Evolutionary conservation across 2,888 invertebrate species (phyloP), one percentile per base, ranked within the genome.

Genomic region (Zelleria hepariella): DNA sequence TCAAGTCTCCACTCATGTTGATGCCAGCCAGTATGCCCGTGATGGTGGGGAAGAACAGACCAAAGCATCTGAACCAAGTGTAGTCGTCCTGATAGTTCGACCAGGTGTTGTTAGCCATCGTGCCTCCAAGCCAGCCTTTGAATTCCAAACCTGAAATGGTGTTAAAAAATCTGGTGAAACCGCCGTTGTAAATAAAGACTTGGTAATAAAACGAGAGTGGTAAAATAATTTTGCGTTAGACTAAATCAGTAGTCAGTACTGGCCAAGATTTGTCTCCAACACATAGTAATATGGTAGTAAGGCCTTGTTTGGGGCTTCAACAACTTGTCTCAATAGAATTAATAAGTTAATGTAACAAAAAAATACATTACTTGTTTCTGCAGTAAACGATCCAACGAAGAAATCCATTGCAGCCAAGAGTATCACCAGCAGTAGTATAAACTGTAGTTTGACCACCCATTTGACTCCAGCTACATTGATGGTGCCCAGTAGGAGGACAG

Each of bases 401-500:
- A 99, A 98, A 84, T 98, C 98, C 66, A 97, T 86, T 10, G 96
- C 97, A 61, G 98, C 97, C 62, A 97, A 81, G 58, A 97, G 90
- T 61, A 99, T 91, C 59, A 98, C 92, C 66, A 97, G 89, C 24
- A 98, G 90, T 53, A 99, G 90, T 32, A 95, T 86, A 85, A 98
- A 97, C 77, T 99, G 98, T 59, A 98, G 86, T 74, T 98, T 96
- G 60, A 99, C 95, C 25, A 99, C 98, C 98, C 98, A 98, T 79
- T 98, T 98, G 0, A 99, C 98, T 49, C 98, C 98, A 25, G 98
- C 98, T 51, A 98, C 91, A 86, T 99, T 98, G 67, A 98, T 97
- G 63, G 94, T 93, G 59, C 97, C 94, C 20, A 98, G 90, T 47
- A 97, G 84, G 54, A 98, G 82, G 1, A 98, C 95, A 54, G 98